phyloP scores from a whole-genome alignment of 2,113 vertebrate species.

The Erythrolamprus reginae region DNA sequence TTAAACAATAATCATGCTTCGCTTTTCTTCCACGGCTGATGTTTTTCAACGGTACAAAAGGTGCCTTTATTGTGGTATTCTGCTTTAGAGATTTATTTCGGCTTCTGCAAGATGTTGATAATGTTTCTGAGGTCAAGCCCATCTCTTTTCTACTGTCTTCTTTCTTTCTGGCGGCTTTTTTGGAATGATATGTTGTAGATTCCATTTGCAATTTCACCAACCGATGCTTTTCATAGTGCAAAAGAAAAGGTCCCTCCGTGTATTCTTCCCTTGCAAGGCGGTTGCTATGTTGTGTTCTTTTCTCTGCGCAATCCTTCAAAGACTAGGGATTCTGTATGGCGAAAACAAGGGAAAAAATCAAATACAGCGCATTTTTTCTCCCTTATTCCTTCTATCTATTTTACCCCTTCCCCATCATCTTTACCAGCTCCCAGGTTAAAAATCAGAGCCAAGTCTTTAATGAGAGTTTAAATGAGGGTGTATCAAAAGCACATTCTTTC shows the following conservation, averaged over 20 bases:
- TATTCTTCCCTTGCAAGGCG: not conserved
- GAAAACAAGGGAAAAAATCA: not conserved
- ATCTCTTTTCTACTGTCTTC: not conserved
- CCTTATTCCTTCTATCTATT: not conserved
- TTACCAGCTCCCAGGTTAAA: not conserved
- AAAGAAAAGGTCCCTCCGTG: not conserved
- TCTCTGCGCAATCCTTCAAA: not conserved
- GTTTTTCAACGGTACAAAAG: not conserved
- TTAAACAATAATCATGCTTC: not conserved
- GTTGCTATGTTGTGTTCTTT: not conserved
- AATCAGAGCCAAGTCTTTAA: not conserved
- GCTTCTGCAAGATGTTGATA: not conserved
- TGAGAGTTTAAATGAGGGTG: too few species aligned
- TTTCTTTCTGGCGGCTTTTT: not conserved
- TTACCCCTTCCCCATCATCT: not conserved
- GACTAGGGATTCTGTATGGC: not conserved
- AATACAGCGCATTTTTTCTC: not conserved
- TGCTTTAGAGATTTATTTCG: not conserved
- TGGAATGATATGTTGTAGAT: not conserved
- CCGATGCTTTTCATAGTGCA: not conserved
- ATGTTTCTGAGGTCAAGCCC: not conserved
- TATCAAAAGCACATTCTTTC: not conserved
- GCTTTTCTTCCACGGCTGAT: not conserved
- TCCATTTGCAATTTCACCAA: not conserved
- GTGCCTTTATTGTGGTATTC: not conserved